phyloP scores from a whole-genome alignment of 2,888 invertebrate species.

The Lomographa bimaculata region DNA sequence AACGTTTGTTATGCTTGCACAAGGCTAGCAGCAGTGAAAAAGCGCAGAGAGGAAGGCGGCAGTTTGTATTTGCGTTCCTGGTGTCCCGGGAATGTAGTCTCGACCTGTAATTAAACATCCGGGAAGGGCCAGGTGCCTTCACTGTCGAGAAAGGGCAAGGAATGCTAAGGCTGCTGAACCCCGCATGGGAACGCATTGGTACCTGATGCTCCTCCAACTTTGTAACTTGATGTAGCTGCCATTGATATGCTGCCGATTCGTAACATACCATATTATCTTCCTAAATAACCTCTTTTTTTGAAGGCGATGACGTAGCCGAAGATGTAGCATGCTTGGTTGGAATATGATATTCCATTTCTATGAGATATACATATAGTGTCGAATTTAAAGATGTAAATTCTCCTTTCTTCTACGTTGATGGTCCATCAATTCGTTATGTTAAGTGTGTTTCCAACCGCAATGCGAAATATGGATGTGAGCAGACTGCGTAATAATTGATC shows the following conservation, averaged over 20 bases:
- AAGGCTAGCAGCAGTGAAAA: constrained; percentile 53
- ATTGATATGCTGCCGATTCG: too few species aligned
- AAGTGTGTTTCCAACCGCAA: too few species aligned
- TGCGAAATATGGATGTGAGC: background rate
- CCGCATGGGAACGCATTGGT: constrained; percentile 62
- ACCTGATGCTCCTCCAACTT: background rate
- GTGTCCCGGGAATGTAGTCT: constrained; percentile 66
- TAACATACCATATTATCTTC: too few species aligned
- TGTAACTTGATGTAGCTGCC: too few species aligned
- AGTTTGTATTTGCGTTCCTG: constrained; percentile 63
- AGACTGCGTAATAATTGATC: background rate
- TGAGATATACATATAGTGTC: too few species aligned
- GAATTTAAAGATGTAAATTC: too few species aligned
- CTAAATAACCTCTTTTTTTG: too few species aligned
- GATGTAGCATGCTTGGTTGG: too few species aligned
- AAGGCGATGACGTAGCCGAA: too few species aligned
- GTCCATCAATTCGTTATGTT: too few species aligned
- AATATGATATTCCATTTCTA: too few species aligned
- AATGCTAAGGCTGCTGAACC: constrained; percentile 59
- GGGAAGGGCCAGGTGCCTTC: constrained; percentile 70
- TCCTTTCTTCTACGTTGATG: too few species aligned
- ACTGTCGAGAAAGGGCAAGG: constrained; percentile 67
- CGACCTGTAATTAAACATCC: constrained; percentile 62
- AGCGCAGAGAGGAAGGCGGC: constrained; percentile 58
- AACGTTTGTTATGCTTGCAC: constrained; percentile 46